Conservation (phyloP, 2,888 invertebrate genomes). For the Campoplex capitator region DNA sequence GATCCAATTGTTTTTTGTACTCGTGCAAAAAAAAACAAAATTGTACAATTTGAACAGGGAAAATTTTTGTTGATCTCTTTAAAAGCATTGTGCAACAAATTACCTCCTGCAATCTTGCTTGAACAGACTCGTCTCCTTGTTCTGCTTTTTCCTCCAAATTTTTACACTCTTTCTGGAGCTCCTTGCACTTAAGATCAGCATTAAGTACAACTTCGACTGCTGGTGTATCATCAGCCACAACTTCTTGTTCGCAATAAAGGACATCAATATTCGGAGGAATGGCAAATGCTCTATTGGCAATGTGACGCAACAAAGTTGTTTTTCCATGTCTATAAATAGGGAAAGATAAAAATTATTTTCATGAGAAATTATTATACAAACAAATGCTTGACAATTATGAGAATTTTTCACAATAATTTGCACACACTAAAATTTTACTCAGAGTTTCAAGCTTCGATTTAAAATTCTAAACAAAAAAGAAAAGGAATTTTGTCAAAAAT, state of each 20-base stretch:
- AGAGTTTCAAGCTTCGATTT: too few relatives aligned
- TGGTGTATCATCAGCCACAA: constrained; percentile 96
- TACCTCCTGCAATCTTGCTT: constrained; percentile 93
- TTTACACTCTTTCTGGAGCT: constrained; percentile 93
- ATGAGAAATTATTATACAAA: neutral
- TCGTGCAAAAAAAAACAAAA: neutral
- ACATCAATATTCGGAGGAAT: constrained; percentile 99
- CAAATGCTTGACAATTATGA: neutral
- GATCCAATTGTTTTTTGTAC: neutral
- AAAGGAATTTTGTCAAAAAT: too few relatives aligned
- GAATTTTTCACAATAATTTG: too few relatives aligned
- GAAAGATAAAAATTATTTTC: neutral
- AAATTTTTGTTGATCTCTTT: neutral
- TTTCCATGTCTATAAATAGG: constrained; percentile 93
- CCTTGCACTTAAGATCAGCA: constrained; percentile 95
- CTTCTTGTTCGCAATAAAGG: constrained; percentile 99
- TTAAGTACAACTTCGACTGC: constrained; percentile 97
- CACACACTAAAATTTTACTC: too few relatives aligned
- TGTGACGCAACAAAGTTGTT: constrained; percentile 97
- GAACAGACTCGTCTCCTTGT: constrained; percentile 90
- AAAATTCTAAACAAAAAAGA: too few relatives aligned
- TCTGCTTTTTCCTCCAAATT: constrained; percentile 91
- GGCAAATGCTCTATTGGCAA: constrained; percentile 95
- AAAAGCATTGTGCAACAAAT: neutral
- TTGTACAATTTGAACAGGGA: neutral